phyloP scores from a whole-genome alignment of 2,888 invertebrate genomes.

The Panorpa germanica region DNA sequence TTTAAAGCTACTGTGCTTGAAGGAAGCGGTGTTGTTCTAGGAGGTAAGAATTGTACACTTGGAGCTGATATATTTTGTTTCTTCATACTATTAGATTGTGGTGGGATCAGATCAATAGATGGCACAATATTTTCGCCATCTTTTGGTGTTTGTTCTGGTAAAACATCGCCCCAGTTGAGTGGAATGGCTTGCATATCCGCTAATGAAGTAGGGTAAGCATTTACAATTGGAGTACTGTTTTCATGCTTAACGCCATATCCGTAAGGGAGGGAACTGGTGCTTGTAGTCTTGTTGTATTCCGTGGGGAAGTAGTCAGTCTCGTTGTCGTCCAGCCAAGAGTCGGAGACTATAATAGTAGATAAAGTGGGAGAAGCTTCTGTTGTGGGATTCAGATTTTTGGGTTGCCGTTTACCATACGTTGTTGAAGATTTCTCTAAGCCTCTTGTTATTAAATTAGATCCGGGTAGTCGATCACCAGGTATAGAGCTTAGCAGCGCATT shows the following conservation, averaged over 20 bases:
- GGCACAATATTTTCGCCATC: no score
- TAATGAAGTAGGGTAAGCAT: conserved; percentile 20
- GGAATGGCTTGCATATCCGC: conserved; percentile 25
- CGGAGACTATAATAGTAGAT: no score
- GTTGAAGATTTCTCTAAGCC: conserved; percentile 11
- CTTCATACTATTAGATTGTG: conserved; percentile 11
- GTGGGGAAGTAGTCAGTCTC: conserved; percentile 19
- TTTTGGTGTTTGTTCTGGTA: conserved; percentile 10
- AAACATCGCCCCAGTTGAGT: conserved; percentile 27
- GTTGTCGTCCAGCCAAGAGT: conserved; percentile 18
- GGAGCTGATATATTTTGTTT: conserved; percentile 9
- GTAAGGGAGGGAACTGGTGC: conserved; percentile 23
- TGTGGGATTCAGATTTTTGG: conserved; percentile 10
- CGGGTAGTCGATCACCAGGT: conserved; percentile 13
- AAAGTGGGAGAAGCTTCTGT: conserved; percentile 22
- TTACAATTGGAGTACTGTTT: conserved; percentile 22
- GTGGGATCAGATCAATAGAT: conserved; percentile 15
- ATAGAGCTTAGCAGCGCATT: conserved; percentile 7
- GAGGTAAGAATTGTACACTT: conserved; percentile 8
- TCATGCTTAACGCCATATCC: conserved; percentile 28
- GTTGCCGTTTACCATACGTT: conserved; percentile 8
- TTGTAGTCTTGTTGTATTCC: conserved; percentile 26
- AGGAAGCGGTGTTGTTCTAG: conserved; percentile 8
- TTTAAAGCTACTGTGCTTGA: conserved; percentile 6
- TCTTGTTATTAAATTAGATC: conserved; percentile 13